phyloP scores from a whole-genome alignment of 2,113 vertebrate genomes.

The Engystomops pustulosus region DNA sequence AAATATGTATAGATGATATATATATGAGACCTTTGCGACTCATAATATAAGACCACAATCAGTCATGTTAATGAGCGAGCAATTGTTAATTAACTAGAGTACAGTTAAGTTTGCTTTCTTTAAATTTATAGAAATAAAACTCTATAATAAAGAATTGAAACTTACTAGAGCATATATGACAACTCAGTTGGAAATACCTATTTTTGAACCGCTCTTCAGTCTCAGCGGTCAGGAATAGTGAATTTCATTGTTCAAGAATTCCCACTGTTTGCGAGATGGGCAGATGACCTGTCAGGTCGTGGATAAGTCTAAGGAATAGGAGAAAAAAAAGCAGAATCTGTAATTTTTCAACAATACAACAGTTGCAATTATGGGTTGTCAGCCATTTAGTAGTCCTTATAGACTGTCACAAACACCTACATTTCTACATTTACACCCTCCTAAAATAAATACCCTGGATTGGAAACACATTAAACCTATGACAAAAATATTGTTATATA shows the following conservation, averaged over 20 bases:
- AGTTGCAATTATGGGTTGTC: background rate
- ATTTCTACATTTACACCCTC: too few species aligned
- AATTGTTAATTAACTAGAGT: too few species aligned
- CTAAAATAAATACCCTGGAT: too few species aligned
- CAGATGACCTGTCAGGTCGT: background rate
- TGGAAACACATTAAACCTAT: too few species aligned
- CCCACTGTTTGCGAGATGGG: background rate
- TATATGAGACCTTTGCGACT: too few species aligned
- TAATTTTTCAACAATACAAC: background rate
- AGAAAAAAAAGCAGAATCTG: background rate
- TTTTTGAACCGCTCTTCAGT: background rate
- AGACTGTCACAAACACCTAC: background rate
- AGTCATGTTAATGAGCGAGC: too few species aligned
- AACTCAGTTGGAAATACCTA: background rate
- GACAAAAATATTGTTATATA: too few species aligned
- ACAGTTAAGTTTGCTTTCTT: too few species aligned
- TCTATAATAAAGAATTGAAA: background rate
- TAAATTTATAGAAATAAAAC: too few species aligned
- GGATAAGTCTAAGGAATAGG: background rate
- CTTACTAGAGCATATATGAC: background rate
- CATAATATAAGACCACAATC: too few species aligned
- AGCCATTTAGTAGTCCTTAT: background rate
- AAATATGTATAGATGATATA: too few species aligned
- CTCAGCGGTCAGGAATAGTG: background rate
- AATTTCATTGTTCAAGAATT: background rate